phyloP scores from a whole-genome alignment of 1,140 invertebrate species.

The Onthophagus taurus region DNA sequence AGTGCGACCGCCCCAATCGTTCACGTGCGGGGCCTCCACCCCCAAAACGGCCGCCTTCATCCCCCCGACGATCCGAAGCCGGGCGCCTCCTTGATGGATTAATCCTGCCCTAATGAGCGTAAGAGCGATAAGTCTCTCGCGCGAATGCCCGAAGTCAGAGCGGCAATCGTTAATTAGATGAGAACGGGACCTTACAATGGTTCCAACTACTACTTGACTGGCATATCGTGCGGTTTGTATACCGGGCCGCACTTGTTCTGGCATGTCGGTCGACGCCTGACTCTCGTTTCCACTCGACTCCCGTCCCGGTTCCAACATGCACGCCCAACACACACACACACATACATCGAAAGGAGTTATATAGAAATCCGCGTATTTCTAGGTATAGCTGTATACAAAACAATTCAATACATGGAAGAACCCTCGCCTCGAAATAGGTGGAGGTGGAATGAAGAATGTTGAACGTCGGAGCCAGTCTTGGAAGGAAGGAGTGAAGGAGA shows the following conservation, averaged over 20 bases:
- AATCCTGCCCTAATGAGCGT: conserved; percentile 26
- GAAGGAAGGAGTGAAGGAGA: neutral
- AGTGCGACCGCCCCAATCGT: too few species aligned
- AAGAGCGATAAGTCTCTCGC: conserved; percentile 35
- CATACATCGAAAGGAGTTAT: too few species aligned
- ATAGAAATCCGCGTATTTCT: too few species aligned
- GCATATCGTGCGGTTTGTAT: conserved; percentile 25
- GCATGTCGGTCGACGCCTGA: too few species aligned
- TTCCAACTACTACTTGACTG: conserved; percentile 29
- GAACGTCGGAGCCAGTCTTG: neutral
- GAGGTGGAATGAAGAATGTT: neutral
- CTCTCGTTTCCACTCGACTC: too few species aligned
- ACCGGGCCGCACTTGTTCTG: conserved; percentile 23
- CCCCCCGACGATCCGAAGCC: too few species aligned
- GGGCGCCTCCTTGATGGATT: conserved; percentile 23
- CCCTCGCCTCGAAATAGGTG: too few species aligned
- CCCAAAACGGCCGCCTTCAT: conserved; percentile 14
- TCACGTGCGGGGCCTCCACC: conserved; percentile 6
- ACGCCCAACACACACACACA: too few species aligned
- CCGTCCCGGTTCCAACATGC: too few species aligned
- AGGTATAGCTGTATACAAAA: too few species aligned
- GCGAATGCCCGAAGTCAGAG: conserved; percentile 29
- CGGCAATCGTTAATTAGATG: conserved; percentile 34
- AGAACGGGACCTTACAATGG: too few species aligned
- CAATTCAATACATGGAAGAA: too few species aligned